A percentile compares a stretch with the other conserved stretches of the same genome.
These are phyloP conservation scores for Lochmaea crataegi DNA, from an alignment of 2,888 invertebrate species.

Conservation along the genomic window DNA sequence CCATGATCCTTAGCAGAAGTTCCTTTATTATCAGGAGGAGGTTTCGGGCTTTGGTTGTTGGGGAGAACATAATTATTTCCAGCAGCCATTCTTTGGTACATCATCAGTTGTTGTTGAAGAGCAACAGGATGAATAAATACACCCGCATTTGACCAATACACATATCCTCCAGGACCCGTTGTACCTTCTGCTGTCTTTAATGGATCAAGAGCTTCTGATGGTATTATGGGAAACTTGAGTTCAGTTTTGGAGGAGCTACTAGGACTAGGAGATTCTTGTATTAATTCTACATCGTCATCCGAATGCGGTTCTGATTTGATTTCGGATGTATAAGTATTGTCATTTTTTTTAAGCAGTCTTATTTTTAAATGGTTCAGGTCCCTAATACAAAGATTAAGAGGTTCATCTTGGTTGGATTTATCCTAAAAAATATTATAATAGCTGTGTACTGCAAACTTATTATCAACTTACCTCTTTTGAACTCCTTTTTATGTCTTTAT, in stretches of 20 bases:
- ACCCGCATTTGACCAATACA: conserved; percentile 78
- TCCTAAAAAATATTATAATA: conserved; percentile 32
- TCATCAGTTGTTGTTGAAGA: conserved; percentile 76
- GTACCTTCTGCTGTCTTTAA: conserved; percentile 64
- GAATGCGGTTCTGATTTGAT: conserved; percentile 72
- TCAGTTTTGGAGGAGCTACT: conserved; percentile 51
- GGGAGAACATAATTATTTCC: conserved; percentile 60
- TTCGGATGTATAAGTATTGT: conserved; percentile 72
- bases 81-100: conserved; percentile 80
- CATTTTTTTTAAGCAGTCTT: conserved; percentile 70
- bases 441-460: background rate
- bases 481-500: conserved; percentile 51
- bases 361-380: conserved; percentile 79
- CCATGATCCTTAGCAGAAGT: conserved; percentile 40
- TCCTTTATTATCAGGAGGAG: conserved; percentile 49
- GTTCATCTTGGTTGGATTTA: conserved; percentile 73
- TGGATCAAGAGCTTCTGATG: conserved; percentile 62
- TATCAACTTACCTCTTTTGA: conserved; percentile 8
- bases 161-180: conserved; percentile 67
- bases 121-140: conserved; percentile 81
- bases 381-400: conserved; percentile 84
- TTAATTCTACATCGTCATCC: conserved; percentile 68
- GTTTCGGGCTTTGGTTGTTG: conserved; percentile 55
- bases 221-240: conserved; percentile 47
- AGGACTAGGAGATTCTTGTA: conserved; percentile 59